Percentiles rank a stretch among this genome's conserved stretches.
phyloP scores from a whole-genome alignment of 2,797 vertebrate genomes.

The Sebastes hubbsi region DNA sequence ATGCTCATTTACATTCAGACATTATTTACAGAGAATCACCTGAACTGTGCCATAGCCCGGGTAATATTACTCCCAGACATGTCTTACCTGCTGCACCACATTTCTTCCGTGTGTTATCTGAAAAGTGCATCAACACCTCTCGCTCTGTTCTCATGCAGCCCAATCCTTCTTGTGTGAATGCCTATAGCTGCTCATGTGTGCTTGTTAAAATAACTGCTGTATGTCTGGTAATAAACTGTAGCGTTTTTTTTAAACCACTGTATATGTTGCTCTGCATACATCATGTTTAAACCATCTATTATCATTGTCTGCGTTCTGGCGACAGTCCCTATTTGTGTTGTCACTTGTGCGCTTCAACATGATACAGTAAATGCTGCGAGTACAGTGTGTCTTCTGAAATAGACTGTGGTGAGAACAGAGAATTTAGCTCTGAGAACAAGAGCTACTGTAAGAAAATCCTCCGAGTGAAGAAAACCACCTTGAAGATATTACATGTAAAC shows the following conservation, averaged over 20 bases:
- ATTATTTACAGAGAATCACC: constrained; percentile 42
- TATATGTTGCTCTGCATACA: background rate
- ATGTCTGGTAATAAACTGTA: background rate
- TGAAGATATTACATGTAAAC: constrained; percentile 27
- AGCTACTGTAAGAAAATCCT: constrained; percentile 35
- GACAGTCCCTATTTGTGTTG: constrained; percentile 20
- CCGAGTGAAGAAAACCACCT: constrained; percentile 2
- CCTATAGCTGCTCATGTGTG: constrained; percentile 4
- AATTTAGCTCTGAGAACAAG: constrained; percentile 6
- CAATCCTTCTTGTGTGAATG: constrained; percentile 2
- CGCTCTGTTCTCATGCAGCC: background rate
- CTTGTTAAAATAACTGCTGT: constrained; percentile 18
- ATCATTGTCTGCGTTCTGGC: constrained; percentile 3
- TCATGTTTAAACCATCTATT: constrained; percentile 7
- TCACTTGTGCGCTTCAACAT: background rate
- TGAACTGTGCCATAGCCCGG: constrained; percentile 25
- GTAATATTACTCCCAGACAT: constrained; percentile 60
- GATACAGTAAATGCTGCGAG: background rate
- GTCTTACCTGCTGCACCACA: constrained; percentile 75
- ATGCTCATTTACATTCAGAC: constrained; percentile 51
- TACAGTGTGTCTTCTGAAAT: constrained; percentile 20
- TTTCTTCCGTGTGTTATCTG: constrained; percentile 62
- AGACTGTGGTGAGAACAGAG: constrained; percentile 2
- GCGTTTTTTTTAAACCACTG: background rate
- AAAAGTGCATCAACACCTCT: constrained; percentile 19